A percentile compares a stretch with the other conserved stretches of the same genome.
Conservation (phyloP, 35 echinoderm and acorn worm species). For the Nesometra sesokonis region DNA sequence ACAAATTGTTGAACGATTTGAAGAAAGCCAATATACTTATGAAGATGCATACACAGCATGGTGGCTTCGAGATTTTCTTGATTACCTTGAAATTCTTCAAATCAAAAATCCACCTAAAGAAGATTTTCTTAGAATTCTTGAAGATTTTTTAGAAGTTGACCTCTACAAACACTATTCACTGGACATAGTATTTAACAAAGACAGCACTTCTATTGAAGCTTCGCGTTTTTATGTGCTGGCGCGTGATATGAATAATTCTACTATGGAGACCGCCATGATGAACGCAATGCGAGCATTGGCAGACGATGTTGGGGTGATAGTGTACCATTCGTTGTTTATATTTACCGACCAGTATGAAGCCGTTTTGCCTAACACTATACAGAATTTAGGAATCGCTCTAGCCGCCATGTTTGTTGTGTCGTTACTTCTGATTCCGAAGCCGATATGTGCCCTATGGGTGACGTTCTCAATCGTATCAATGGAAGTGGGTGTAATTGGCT, state of each 20-base stretch:
- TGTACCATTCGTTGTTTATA: constrained; percentile 34
- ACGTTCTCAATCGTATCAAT: constrained; percentile 46
- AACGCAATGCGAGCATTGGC: constrained; percentile 16
- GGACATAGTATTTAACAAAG: constrained; percentile 40
- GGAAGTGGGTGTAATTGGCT: constrained; percentile 35
- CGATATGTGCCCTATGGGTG: constrained; percentile 46
- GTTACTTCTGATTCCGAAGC: constrained; percentile 62
- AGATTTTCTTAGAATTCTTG: constrained; percentile 21
- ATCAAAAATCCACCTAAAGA: background rate
- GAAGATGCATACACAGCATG: constrained; percentile 8
- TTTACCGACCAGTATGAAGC: constrained; percentile 47
- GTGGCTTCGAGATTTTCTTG: constrained; percentile 48
- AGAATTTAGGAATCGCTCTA: constrained; percentile 42
- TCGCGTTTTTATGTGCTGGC: constrained; percentile 13
- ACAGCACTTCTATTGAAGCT: constrained; percentile 5
- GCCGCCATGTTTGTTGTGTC: constrained; percentile 51
- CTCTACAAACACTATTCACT: constrained; percentile 22
- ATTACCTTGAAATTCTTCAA: background rate
- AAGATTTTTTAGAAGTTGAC: constrained; percentile 25
- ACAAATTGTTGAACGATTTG: constrained; percentile 23
- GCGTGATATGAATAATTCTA: background rate
- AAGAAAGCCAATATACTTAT: constrained; percentile 22
- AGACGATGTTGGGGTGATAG: constrained; percentile 3
- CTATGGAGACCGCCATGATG: constrained; percentile 23
- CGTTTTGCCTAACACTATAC: constrained; percentile 44